These are phyloP conservation scores for Eilema griseolum DNA, from an alignment of 2,888 invertebrate species.

Conservation along the genomic window DNA sequence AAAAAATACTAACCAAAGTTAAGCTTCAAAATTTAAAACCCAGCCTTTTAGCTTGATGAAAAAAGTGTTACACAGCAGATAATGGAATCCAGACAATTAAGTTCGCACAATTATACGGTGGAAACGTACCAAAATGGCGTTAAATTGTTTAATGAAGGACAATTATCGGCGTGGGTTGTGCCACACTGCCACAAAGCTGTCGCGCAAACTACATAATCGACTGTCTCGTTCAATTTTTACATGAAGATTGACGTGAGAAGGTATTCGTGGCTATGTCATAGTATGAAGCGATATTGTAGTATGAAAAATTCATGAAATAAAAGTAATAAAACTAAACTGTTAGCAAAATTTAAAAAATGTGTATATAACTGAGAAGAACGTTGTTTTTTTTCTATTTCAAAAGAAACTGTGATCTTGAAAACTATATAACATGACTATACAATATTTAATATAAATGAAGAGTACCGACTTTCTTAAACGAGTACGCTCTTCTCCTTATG, in stretches of 20 bases:
- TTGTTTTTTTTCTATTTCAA: not conserved
- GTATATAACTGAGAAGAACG: too few species aligned
- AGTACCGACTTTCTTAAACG: too few species aligned
- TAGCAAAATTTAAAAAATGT: not conserved
- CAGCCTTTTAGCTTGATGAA: slow-evolving; percentile 22
- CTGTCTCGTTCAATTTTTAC: slow-evolving; percentile 71
- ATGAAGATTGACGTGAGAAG: slow-evolving; percentile 84
- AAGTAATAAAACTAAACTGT: not conserved
- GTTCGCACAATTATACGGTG: slow-evolving; percentile 49
- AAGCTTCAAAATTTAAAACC: not conserved
- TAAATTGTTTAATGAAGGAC: slow-evolving; percentile 80
- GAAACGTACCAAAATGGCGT: slow-evolving; percentile 61
- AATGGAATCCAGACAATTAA: slow-evolving; percentile 42
- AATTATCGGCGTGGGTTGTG: slow-evolving; percentile 74
- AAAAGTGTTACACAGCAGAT: slow-evolving; percentile 31
- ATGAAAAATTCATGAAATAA: not conserved
- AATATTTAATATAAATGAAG: too few species aligned
- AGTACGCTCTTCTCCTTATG: too few species aligned
- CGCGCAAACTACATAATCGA: slow-evolving; percentile 72
- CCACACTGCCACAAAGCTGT: slow-evolving; percentile 57
- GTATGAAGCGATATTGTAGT: slow-evolving; percentile 34
- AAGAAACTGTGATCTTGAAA: too few species aligned
- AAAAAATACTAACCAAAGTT: not conserved
- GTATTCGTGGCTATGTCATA: slow-evolving; percentile 41
- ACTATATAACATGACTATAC: too few species aligned